Percentiles rank a stretch among this genome's conserved stretches.
phyloP scores from a whole-genome alignment of 2,797 vertebrate genomes.

The Astyanax mexicanus region DNA sequence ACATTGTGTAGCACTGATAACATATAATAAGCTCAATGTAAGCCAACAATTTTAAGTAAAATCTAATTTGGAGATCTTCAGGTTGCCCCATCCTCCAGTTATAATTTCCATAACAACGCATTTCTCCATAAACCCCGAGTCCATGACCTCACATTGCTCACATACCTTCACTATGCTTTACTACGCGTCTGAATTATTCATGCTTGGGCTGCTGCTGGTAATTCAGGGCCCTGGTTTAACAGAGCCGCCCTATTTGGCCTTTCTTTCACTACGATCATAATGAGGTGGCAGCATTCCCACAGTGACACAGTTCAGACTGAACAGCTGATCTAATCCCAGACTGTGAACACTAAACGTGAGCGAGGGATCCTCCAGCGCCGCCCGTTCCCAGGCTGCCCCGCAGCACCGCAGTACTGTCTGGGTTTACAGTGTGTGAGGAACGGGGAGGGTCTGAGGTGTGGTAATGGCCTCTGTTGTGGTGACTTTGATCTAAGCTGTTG shows the following conservation, averaged over 20 bases:
- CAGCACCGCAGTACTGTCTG: neutral
- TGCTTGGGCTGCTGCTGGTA: neutral
- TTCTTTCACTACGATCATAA: neutral
- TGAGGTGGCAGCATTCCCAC: neutral
- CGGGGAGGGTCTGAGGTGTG: constrained; percentile 19
- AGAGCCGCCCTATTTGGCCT: neutral
- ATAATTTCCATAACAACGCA: constrained; percentile 28
- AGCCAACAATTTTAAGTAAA: no score
- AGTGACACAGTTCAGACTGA: neutral
- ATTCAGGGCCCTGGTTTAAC: neutral
- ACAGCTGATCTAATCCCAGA: constrained; percentile 25
- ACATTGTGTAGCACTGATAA: no score
- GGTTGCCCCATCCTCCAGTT: no score
- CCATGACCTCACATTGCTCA: neutral
- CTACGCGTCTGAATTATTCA: neutral
- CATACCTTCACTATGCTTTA: neutral
- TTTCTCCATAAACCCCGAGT: neutral
- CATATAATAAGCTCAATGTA: no score
- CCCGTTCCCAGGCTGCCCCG: constrained; percentile 47
- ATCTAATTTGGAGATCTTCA: no score
- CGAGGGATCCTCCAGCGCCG: constrained; percentile 11
- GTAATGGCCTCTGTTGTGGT: constrained; percentile 1
- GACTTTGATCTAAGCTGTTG: constrained; percentile 31
- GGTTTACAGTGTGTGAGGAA: constrained; percentile 38
- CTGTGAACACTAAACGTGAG: constrained; percentile 1